These are phyloP conservation scores for Tupaia tana DNA, from an alignment of 2,113 vertebrate species.

Conservation along the genomic window DNA sequence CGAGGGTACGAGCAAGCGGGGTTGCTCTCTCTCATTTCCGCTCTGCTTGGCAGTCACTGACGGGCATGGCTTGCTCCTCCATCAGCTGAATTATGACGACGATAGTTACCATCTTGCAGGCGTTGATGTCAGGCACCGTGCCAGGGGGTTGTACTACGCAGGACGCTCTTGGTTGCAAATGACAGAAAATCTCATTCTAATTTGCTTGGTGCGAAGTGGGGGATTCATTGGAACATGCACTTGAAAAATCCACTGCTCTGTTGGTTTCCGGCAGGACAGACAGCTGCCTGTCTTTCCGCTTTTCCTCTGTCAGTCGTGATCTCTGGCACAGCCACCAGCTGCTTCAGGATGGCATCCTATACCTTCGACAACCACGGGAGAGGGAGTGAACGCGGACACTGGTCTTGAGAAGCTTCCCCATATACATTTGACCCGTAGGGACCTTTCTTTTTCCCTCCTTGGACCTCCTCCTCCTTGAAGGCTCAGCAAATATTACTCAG, in stretches of 20 bases:
- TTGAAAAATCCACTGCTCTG: background rate
- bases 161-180: background rate
- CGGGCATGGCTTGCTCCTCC: background rate
- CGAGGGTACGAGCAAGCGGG: background rate
- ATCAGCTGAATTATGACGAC: background rate
- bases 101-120: background rate
- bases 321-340: background rate
- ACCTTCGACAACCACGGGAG: background rate
- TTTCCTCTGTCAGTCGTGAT: background rate
- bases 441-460: background rate
- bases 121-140: background rate
- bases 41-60: background rate
- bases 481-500: background rate
- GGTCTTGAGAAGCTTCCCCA: background rate
- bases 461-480: background rate
- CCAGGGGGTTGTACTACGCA: background rate
- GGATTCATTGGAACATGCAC: background rate
- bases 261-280: background rate
- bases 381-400: background rate
- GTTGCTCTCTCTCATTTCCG: background rate
- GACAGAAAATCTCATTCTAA: slow-evolving; percentile 30
- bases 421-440: background rate
- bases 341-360: background rate
- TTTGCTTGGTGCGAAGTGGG: background rate
- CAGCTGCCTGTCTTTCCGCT: background rate